A percentile compares a stretch with the other conserved stretches of the same genome.
Conservation (phyloP, 2,797 vertebrate genomes). For the Phyllotis vaccarum region DNA sequence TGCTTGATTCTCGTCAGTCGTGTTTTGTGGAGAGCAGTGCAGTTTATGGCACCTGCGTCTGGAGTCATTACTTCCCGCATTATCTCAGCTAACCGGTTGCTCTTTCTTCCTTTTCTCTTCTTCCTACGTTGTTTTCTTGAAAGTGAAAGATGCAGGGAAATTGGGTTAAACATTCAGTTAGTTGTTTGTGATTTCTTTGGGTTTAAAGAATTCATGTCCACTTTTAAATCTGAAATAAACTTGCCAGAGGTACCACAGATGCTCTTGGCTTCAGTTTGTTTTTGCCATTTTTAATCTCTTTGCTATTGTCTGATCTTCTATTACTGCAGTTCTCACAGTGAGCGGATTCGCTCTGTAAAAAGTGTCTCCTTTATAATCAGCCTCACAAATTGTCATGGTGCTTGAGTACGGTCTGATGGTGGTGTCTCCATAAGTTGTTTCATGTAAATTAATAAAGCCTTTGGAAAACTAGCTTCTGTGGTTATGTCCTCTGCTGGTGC, state of each 20-base stretch:
- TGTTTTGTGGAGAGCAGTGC: background rate
- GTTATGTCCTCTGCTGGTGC: fast-evolving
- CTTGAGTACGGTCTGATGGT: background rate
- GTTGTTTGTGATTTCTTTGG: background rate
- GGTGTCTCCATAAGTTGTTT: too few relatives aligned
- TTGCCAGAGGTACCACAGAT: background rate
- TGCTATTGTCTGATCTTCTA: background rate
- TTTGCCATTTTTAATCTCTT: background rate
- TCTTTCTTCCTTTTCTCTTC: background rate
- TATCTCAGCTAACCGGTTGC: background rate
- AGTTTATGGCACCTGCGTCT: background rate
- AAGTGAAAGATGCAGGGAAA: background rate
- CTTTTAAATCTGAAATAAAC: background rate
- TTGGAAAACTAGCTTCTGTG: background rate
- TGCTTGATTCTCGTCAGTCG: background rate
- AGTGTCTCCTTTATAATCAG: background rate
- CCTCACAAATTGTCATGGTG: background rate
- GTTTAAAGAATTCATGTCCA: background rate
- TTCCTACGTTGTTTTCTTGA: background rate
- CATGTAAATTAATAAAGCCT: fast-evolving
- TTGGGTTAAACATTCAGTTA: background rate
- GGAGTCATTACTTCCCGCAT: background rate
- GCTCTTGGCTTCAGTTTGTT: background rate
- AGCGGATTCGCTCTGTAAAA: background rate
- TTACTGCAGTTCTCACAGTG: background rate